A percentile compares a stretch with the other conserved stretches of the same genome.
Conservation (phyloP, 1,140 invertebrate species). For the Bombus sylvicola region DNA sequence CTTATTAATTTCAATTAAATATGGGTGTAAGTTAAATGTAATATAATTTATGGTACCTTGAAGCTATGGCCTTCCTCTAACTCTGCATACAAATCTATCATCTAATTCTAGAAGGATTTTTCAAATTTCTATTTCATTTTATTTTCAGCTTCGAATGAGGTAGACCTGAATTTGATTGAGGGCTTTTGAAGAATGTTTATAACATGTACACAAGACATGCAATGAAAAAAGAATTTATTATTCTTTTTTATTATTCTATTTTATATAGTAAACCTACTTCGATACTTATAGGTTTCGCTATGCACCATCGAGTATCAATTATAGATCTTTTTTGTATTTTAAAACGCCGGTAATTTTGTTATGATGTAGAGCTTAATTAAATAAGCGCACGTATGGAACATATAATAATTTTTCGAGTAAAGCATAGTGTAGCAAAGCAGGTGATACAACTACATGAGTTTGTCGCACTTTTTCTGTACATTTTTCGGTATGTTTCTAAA, state of each 20-base stretch:
- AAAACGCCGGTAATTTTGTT: conserved; percentile 2
- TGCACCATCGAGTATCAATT: conserved; percentile 21
- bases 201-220: conserved; percentile 15
- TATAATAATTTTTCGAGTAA: conserved; percentile 34
- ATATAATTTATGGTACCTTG: conserved; percentile 58
- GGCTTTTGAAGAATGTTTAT: conserved; percentile 19
- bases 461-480: conserved; percentile 26
- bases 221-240: conserved; percentile 45
- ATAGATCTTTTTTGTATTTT: conserved; percentile 11
- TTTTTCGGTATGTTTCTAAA: conserved; percentile 27
- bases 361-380: background rate
- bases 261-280: conserved; percentile 37
- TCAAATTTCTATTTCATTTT: conserved; percentile 55
- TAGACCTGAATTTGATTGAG: conserved; percentile 65
- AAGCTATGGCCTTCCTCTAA: conserved; percentile 73
- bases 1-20: conserved; percentile 52
- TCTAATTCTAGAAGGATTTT: conserved; percentile 60
- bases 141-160: conserved; percentile 67
- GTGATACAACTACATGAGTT: conserved; percentile 7
- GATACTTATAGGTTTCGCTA: conserved; percentile 33
- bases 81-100: conserved; percentile 67
- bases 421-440: conserved; percentile 8
- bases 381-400: background rate
- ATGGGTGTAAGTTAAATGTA: conserved; percentile 37
- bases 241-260: conserved; percentile 16